Evolutionary conservation across 2,888 invertebrate genomes (phyloP).

Genomic region (Acanthosepion esculentum): DNA sequence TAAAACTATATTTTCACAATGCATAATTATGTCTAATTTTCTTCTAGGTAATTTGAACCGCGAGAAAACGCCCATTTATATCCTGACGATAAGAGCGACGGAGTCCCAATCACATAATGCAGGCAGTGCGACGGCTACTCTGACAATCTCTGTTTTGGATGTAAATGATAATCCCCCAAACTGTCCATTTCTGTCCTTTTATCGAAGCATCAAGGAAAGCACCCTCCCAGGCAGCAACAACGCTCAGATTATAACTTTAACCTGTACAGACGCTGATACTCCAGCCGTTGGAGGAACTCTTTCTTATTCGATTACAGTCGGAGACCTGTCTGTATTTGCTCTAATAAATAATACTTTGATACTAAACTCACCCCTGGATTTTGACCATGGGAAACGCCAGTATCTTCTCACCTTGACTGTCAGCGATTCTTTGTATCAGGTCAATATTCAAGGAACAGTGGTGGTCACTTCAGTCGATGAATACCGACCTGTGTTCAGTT

Average conservation of each 20-base stretch:
- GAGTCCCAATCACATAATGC: constrained; percentile 53
- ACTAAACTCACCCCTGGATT: constrained; percentile 55
- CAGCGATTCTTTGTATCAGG: constrained; percentile 53
- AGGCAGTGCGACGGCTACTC: constrained; percentile 58
- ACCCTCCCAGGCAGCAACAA: not conserved
- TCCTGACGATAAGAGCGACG: constrained; percentile 51
- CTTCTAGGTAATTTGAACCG: not conserved
- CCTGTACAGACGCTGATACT: not conserved
- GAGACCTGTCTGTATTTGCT: not conserved
- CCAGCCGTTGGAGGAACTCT: not conserved
- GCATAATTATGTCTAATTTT: not conserved
- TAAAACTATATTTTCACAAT: no score
- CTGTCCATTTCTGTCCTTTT: not conserved
- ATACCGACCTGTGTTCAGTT: constrained; percentile 54
- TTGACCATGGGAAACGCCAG: constrained; percentile 53
- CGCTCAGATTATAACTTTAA: not conserved
- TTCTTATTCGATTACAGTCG: not conserved
- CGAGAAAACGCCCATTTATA: not conserved
- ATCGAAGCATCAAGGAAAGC: not conserved
- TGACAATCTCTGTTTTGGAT: constrained; percentile 63
- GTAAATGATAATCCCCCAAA: constrained; percentile 66
- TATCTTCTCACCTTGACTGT: constrained; percentile 55
- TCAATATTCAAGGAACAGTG: constrained; percentile 54
- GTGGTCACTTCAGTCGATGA: constrained; percentile 57
- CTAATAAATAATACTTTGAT: constrained; percentile 50